phyloP scores from a whole-genome alignment of 2,888 invertebrate species.

The Atherix ibis region DNA sequence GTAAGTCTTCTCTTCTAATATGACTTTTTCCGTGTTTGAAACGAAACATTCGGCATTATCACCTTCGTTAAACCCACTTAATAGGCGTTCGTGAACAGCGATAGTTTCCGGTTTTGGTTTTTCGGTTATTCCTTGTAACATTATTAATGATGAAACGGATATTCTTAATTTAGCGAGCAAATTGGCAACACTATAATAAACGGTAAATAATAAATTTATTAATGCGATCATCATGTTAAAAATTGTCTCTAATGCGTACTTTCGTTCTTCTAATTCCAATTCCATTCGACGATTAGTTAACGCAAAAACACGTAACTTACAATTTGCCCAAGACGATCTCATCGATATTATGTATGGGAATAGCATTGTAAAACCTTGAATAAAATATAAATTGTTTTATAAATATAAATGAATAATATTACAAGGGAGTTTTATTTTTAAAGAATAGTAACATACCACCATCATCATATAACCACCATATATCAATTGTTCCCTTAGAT shows the following conservation, averaged over 20 bases:
- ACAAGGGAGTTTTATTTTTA: no score
- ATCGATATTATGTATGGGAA: slow-evolving; percentile 74
- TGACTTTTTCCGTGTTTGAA: slow-evolving; percentile 54
- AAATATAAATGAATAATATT: neutral
- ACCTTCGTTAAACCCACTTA: slow-evolving; percentile 46
- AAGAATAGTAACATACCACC: slow-evolving; percentile 42
- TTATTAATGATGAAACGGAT: slow-evolving; percentile 78
- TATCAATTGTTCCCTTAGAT: slow-evolving; percentile 70
- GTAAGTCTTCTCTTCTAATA: slow-evolving; percentile 72
- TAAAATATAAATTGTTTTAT: neutral
- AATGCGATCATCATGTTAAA: neutral
- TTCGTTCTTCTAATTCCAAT: slow-evolving; percentile 65
- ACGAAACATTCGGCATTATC: slow-evolving; percentile 36
- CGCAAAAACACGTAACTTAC: slow-evolving; percentile 69
- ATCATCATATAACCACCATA: slow-evolving; percentile 95
- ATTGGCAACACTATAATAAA: slow-evolving; percentile 81
- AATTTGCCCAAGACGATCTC: slow-evolving; percentile 58
- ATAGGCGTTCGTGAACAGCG: slow-evolving; percentile 53
- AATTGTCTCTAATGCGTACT: slow-evolving; percentile 39
- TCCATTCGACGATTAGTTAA: slow-evolving; percentile 63
- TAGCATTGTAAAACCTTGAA: slow-evolving; percentile 50
- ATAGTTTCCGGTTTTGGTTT: slow-evolving; percentile 60
- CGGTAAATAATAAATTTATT: neutral
- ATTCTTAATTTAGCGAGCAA: slow-evolving; percentile 87
- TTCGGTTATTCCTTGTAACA: slow-evolving; percentile 80